These are phyloP conservation scores for Drosophila neotestacea DNA, from an alignment of 2,888 invertebrate species.

Conservation along the genomic window DNA sequence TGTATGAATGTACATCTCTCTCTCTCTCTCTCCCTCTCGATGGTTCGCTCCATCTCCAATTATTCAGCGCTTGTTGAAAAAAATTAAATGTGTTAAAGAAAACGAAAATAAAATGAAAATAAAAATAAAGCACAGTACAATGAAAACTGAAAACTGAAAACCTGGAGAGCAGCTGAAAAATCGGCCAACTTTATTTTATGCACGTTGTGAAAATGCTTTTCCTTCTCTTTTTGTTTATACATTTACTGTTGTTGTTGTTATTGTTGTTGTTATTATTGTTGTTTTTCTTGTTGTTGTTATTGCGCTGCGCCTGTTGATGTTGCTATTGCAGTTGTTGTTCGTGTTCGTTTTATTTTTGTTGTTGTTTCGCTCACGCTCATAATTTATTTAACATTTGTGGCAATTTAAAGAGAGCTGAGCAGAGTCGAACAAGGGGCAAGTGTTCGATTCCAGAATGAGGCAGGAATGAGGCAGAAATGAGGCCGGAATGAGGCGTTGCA, in stretches of 20 bases:
- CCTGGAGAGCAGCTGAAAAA: conserved; percentile 40
- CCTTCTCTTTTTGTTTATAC: conserved; percentile 8
- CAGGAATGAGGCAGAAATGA: background rate
- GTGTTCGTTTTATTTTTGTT: conserved; percentile 18
- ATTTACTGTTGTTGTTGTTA: conserved; percentile 23
- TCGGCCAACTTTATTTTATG: conserved; percentile 67
- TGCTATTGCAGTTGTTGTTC: conserved; percentile 18
- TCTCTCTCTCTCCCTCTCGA: background rate
- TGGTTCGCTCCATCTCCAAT: background rate
- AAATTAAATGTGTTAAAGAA: conserved; percentile 30
- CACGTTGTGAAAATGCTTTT: conserved; percentile 42
- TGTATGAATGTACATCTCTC: too few relatives aligned
- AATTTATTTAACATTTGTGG: conserved; percentile 73
- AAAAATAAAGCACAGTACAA: conserved; percentile 3
- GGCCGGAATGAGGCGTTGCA: conserved; percentile 1
- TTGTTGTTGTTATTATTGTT: conserved; percentile 34
- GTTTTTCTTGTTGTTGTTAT: conserved; percentile 25
- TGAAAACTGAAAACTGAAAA: conserved; percentile 24
- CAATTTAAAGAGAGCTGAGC: conserved; percentile 57
- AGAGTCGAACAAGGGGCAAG: conserved; percentile 1
- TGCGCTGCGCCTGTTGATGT: conserved; percentile 19
- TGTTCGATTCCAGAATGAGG: conserved; percentile 6
- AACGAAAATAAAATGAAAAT: conserved; percentile 17
- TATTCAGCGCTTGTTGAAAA: conserved; percentile 9
- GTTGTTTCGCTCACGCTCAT: conserved; percentile 46